phyloP scores from a whole-genome alignment of 2,888 invertebrate genomes.

The Caradrina kadenii region DNA sequence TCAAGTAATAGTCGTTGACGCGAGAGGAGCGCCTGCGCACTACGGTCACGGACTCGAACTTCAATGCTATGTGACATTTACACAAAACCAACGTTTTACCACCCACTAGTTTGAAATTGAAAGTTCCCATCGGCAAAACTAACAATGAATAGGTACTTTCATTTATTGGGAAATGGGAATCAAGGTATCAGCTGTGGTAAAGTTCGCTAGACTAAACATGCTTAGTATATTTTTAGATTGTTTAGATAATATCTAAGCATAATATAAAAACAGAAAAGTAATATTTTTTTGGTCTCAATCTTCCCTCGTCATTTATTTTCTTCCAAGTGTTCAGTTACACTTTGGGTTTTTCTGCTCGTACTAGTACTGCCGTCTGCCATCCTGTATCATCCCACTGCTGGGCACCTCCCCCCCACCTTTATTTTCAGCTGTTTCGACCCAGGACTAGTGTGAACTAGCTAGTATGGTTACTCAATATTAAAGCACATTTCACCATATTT shows the following conservation, averaged over 20 bases:
- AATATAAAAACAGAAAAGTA: not conserved
- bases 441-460: too few relatives aligned
- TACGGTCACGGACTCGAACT: constrained; percentile 82
- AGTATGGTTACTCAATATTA: too few relatives aligned
- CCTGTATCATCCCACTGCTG: too few relatives aligned
- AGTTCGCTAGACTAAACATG: constrained; percentile 27
- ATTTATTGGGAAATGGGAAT: constrained; percentile 52
- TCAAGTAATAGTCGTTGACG: constrained; percentile 71
- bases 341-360: too few relatives aligned
- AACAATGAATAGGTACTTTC: constrained; percentile 54
- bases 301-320: not conserved
- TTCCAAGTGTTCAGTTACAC: not conserved
- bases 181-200: constrained; percentile 18
- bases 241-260: not conserved
- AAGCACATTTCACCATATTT: too few relatives aligned
- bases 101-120: constrained; percentile 63
- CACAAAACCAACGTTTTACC: constrained; percentile 65
- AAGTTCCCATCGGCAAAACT: constrained; percentile 54
- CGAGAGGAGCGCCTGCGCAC: constrained; percentile 71
- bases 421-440: too few relatives aligned
- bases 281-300: not conserved
- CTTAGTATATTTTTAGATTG: not conserved
- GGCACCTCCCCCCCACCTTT: too few relatives aligned
- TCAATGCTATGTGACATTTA: constrained; percentile 77
- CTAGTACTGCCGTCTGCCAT: too few relatives aligned